These are phyloP conservation scores for Cygnus olor DNA, from an alignment of 2,797 vertebrate genomes.

Conservation along the genomic window DNA sequence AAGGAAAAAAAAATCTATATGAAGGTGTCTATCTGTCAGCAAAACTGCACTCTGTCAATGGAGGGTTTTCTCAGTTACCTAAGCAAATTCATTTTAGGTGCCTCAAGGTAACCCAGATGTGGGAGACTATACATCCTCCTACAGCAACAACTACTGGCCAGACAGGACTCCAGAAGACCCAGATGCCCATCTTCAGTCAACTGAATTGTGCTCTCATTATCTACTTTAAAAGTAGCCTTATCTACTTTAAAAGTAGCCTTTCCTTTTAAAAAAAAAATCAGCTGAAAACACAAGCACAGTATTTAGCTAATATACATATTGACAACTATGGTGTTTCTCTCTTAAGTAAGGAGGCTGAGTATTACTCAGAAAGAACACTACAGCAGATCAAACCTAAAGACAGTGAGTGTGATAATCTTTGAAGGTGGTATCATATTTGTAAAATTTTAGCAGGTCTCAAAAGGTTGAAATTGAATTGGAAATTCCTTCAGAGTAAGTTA, in stretches of 20 bases:
- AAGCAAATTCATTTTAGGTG: background rate
- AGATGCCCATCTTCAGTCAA: background rate
- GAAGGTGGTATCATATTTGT: background rate
- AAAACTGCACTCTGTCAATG: background rate
- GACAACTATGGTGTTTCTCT: background rate
- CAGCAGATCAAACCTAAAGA: background rate
- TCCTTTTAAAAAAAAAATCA: background rate
- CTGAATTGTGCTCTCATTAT: background rate
- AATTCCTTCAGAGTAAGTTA: background rate
- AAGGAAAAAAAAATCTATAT: background rate
- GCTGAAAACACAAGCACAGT: background rate
- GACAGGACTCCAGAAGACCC: background rate
- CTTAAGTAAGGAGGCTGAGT: background rate
- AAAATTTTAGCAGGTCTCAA: background rate
- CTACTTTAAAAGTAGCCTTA: background rate
- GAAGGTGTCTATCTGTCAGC: background rate
- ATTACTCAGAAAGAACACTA: background rate
- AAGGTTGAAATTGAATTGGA: background rate
- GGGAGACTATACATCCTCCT: background rate
- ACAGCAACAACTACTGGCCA: background rate
- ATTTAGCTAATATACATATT: background rate
- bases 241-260: background rate
- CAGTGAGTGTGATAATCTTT: background rate
- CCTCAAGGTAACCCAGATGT: background rate
- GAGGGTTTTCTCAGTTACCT: background rate